Evolutionary conservation across 2,888 invertebrate species (phyloP).

Genomic region (Boloria euphrosyne): DNA sequence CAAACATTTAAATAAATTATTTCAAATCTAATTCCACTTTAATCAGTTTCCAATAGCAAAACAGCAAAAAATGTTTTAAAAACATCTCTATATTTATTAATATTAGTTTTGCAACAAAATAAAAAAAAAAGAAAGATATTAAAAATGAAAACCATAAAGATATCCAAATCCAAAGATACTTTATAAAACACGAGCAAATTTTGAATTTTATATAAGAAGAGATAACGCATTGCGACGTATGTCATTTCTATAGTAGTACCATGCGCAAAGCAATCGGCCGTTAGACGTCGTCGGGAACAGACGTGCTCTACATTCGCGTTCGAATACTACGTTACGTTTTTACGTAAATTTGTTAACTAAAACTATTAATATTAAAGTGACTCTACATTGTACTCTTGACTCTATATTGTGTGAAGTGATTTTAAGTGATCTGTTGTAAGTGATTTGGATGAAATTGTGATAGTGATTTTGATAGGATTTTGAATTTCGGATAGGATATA

Average conservation of each 20-base stretch:
- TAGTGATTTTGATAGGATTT: constrained; percentile 22
- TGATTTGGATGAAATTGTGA: constrained; percentile 15
- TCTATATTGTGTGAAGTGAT: constrained; percentile 11
- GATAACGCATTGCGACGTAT: constrained; percentile 79
- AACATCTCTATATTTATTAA: background rate
- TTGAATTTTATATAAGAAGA: constrained; percentile 38
- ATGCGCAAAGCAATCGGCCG: constrained; percentile 77
- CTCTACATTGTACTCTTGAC: background rate
- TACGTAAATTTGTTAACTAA: background rate
- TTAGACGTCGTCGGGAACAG: constrained; percentile 39
- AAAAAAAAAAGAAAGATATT: too few relatives aligned
- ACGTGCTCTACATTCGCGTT: constrained; percentile 16
- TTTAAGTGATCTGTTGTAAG: constrained; percentile 15
- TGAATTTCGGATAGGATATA: constrained; percentile 2
- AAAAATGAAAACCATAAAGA: background rate
- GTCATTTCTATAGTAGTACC: constrained; percentile 62
- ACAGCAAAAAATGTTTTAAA: too few relatives aligned
- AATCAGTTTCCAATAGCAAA: background rate
- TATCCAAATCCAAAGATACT: background rate
- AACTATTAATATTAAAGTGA: constrained; percentile 4
- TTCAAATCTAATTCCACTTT: too few relatives aligned
- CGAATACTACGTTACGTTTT: constrained; percentile 5
- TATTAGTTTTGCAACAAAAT: too few relatives aligned
- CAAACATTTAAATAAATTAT: too few relatives aligned
- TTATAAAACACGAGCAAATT: constrained; percentile 20